phyloP scores from a whole-genome alignment of 2,797 vertebrate species.

The Pangasius macronema region DNA sequence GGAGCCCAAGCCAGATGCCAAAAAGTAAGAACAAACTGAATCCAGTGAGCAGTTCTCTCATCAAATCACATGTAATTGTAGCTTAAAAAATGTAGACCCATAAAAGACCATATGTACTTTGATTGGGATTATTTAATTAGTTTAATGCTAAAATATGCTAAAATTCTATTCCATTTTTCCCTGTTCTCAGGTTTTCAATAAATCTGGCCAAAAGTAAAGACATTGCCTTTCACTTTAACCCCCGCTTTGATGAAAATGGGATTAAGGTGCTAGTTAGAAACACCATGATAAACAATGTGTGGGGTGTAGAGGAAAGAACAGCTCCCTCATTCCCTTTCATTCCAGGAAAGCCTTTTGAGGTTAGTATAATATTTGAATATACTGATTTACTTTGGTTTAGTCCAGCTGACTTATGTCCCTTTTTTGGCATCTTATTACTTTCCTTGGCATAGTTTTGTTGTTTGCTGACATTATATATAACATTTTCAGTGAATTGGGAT shows the following conservation, averaged over 20 bases:
- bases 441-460: neutral
- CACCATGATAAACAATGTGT: constrained; percentile 40
- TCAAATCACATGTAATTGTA: neutral
- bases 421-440: neutral
- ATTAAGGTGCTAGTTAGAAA: constrained; percentile 59
- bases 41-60: neutral
- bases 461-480: neutral
- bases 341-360: constrained; percentile 61
- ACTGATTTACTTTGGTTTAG: neutral
- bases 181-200: constrained; percentile 54
- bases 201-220: constrained; percentile 53
- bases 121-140: neutral
- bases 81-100: neutral
- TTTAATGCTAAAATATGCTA: no score
- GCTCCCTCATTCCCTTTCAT: constrained; percentile 53
- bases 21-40: constrained; percentile 42
- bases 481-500: neutral
- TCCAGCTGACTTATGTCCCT: neutral
- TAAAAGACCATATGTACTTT: neutral
- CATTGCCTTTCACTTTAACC: constrained; percentile 62
- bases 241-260: constrained; percentile 56
- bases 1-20: constrained; percentile 49
- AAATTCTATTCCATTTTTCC: neutral
- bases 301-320: constrained; percentile 59
- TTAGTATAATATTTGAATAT: constrained; percentile 41